Evolutionary conservation across 2,888 invertebrate genomes (phyloP), one percentile per base, ranked within the genome.

Genomic region (Pherbina coryleti): DNA sequence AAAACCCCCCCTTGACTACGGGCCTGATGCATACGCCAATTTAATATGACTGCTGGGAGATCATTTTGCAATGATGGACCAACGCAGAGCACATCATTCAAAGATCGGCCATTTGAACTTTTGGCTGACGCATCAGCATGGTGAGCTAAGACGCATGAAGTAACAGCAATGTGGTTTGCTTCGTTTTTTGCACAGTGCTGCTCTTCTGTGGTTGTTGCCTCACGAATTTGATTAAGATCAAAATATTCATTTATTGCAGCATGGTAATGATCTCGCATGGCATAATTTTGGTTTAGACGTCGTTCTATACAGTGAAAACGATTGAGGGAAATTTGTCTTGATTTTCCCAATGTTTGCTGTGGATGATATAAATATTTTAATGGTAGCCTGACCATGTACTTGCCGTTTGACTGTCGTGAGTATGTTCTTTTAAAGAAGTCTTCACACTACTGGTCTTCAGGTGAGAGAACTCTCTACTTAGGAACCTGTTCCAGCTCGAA

Each of bases 1-100:
- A n/a, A n/a, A n/a, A n/a, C n/a, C n/a, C n/a, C n/a, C n/a, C n/a
- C n/a, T n/a, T n/a, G n/a, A n/a, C n/a, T n/a, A n/a, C n/a, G n/a
- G n/a, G n/a, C n/a, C n/a, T 17, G 9, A 17, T 19, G 49, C 70
- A 73, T 62, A 17, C 78, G 31, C 60, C 57, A 25, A 37, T 79
- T 77, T 51, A 79, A 34, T 28, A 80, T 57, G 28, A 75, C 69
- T 69, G 78, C 79, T 25, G 78, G 77, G 3, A 53, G 22, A 78
- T 53, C 4, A 53, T 49, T 49, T 79, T 74, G 22, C 66, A 19
- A 19, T 51, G 22, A 11, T 76, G 78, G 8, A 76, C 4, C 34
- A 37, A 37, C 37, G 37, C 37, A 37, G 37, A 37, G 37, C 37
- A 37, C 37, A 37, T 37, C 37, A 8, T 37, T 37, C 5, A 37